phyloP scores from a whole-genome alignment of 2,113 vertebrate species.

The Toxostoma redivivum region DNA sequence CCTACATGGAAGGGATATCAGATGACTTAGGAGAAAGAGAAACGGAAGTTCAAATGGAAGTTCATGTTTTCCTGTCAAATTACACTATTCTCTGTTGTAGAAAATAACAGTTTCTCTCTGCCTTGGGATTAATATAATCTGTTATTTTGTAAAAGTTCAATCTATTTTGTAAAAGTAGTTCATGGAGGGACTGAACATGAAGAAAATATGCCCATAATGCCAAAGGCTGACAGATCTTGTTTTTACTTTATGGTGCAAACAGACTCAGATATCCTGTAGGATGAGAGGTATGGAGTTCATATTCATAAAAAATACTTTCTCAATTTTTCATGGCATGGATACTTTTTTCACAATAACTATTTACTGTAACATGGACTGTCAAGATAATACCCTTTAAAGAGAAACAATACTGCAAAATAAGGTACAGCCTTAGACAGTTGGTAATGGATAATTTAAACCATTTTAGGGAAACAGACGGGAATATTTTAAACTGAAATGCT shows the following conservation, averaged over 20 bases:
- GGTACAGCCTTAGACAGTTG: not conserved
- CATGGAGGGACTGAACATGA: not conserved
- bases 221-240: not conserved
- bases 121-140: not conserved
- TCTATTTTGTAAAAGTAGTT: not conserved
- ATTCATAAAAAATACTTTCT: rapidly evolving
- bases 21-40: not conserved
- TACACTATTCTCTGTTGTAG: not conserved
- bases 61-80: not conserved
- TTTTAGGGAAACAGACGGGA: not conserved
- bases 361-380: not conserved
- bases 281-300: not conserved
- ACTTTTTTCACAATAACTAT: not conserved
- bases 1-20: not conserved
- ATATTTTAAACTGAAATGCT: not conserved
- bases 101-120: not conserved
- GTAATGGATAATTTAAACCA: not conserved
- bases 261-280: not conserved
- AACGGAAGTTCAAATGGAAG: not conserved
- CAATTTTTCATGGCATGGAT: not conserved
- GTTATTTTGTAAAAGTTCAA: not conserved
- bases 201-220: not conserved
- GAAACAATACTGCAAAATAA: not conserved
- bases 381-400: not conserved
- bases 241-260: not conserved